Percentiles rank a stretch among this genome's conserved stretches.
Conservation (phyloP, 2,113 vertebrate genomes). For the Nibea coibor region DNA sequence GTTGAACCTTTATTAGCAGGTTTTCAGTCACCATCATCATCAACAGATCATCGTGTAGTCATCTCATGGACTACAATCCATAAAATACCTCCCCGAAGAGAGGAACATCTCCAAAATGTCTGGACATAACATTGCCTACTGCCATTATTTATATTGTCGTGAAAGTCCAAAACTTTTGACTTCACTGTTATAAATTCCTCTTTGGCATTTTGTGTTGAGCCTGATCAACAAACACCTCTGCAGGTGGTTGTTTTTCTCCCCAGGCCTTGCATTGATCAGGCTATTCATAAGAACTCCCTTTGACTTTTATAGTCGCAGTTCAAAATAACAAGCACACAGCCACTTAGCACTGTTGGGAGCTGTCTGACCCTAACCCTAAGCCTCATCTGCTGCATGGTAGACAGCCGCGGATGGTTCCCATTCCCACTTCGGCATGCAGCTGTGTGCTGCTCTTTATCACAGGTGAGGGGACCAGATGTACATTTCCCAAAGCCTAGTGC, state of each 20-base stretch:
- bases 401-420: background rate
- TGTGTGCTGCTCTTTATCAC: background rate
- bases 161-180: no score
- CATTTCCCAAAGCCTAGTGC: background rate
- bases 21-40: slow-evolving; percentile 8
- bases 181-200: background rate
- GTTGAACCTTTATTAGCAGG: slow-evolving; percentile 28
- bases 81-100: background rate
- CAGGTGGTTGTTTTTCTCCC: background rate
- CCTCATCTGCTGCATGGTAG: background rate
- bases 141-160: slow-evolving; percentile 2
- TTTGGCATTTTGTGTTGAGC: background rate
- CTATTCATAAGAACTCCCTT: background rate
- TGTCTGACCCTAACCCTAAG: background rate
- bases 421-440: background rate
- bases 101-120: background rate
- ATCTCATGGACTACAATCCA: background rate
- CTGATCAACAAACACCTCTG: background rate
- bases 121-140: background rate
- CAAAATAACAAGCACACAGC: background rate
- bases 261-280: background rate
- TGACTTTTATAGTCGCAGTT: background rate
- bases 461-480: background rate
- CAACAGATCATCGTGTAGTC: slow-evolving; percentile 18
- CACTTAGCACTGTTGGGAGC: no score